Evolutionary conservation across 2,797 vertebrate species (phyloP).

Genomic region (Phylloscopus collybita): DNA sequence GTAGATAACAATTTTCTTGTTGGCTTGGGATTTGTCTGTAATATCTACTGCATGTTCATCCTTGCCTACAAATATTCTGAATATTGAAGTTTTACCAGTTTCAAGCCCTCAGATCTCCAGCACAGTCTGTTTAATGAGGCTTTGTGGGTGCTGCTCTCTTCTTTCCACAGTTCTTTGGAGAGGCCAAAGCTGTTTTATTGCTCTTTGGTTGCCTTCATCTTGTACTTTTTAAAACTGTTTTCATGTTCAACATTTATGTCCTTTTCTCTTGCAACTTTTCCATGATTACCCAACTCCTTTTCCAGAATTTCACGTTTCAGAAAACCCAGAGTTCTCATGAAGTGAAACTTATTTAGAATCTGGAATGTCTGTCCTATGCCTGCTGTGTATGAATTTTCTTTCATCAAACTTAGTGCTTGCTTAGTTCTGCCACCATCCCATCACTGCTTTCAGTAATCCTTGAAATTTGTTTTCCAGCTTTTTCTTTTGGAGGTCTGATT

Average conservation of each 20-base stretch:
- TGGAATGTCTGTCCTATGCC: neutral
- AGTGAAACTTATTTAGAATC: neutral
- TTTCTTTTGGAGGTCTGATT: neutral
- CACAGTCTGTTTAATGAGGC: neutral
- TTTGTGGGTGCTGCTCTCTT: neutral
- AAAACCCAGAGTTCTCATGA: neutral
- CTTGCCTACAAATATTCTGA: neutral
- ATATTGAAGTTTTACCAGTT: neutral
- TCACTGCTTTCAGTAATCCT: neutral
- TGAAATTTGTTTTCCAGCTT: neutral
- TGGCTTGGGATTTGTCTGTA: neutral
- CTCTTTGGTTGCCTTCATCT: neutral
- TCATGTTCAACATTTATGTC: neutral
- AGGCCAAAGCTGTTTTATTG: neutral
- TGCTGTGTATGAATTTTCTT: neutral
- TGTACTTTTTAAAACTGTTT: neutral
- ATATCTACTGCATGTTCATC: neutral
- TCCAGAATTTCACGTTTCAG: neutral
- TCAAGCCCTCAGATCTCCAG: neutral
- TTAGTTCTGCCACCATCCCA: neutral
- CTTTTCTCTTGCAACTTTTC: neutral
- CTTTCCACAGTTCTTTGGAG: neutral
- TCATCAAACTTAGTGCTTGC: neutral
- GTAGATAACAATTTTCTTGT: neutral
- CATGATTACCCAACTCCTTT: neutral